Evolutionary conservation across 2,113 vertebrate genomes (phyloP).

Genomic region (Eurypyga helias): DNA sequence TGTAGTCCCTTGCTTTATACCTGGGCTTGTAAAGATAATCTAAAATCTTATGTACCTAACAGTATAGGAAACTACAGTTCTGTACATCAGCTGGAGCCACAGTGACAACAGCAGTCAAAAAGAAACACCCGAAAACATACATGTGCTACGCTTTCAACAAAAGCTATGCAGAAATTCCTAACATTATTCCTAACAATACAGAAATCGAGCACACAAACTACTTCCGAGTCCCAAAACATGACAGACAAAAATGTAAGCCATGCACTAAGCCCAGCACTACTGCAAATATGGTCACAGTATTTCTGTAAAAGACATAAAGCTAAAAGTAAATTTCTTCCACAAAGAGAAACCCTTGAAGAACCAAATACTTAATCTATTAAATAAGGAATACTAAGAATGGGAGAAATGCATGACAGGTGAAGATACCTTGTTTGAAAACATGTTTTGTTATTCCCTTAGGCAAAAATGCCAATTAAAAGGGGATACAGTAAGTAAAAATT

Average conservation of each 20-base stretch:
- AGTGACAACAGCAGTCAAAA: background rate
- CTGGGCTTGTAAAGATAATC: background rate
- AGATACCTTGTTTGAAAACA: background rate
- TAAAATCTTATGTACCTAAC: background rate
- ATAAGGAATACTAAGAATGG: background rate
- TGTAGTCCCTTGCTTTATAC: background rate
- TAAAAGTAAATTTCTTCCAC: background rate
- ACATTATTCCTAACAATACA: background rate
- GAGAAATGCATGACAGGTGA: background rate
- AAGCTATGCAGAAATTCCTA: background rate
- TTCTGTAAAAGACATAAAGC: background rate
- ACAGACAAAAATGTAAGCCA: background rate
- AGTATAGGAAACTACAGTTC: background rate
- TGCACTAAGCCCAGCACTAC: background rate
- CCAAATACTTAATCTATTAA: background rate
- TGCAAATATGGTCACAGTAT: background rate
- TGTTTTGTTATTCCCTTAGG: background rate
- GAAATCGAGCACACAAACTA: background rate
- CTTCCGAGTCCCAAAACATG: background rate
- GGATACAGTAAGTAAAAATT: background rate
- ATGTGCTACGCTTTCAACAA: background rate
- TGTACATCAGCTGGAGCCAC: background rate
- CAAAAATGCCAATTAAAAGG: background rate
- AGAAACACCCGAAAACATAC: background rate
- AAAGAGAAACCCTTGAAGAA: background rate